These are phyloP conservation scores for Neoitamus cyanurus DNA, from an alignment of 2,888 invertebrate species.

Conservation along the genomic window DNA sequence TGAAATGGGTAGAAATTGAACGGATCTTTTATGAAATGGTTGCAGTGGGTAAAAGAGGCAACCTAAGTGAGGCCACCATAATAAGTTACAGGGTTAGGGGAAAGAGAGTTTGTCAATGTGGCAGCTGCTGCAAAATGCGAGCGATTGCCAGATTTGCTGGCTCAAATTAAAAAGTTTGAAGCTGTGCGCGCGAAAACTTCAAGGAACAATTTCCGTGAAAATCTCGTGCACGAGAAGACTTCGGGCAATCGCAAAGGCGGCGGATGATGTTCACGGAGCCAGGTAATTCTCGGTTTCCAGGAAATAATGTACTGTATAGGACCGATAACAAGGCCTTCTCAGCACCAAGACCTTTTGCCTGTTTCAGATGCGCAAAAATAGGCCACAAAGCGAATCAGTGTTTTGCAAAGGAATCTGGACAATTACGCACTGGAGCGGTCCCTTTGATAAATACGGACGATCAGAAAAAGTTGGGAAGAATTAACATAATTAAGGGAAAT, in stretches of 20 bases:
- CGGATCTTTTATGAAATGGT: background rate
- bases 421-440: too few relatives aligned
- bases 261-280: too few relatives aligned
- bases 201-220: background rate
- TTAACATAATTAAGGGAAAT: background rate
- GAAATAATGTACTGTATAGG: too few relatives aligned
- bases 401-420: background rate
- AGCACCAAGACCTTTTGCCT: too few relatives aligned
- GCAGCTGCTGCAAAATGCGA: background rate
- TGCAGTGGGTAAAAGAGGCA: background rate
- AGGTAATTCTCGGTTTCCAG: too few relatives aligned
- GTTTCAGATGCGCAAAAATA: background rate
- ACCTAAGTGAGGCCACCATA: background rate
- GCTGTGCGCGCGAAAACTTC: too few relatives aligned
- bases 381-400: background rate
- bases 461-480: background rate
- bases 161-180: background rate
- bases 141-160: background rate
- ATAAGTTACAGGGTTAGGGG: background rate
- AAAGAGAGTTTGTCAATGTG: background rate
- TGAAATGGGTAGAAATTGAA: background rate
- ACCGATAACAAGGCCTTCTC: too few relatives aligned
- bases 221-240: too few relatives aligned
- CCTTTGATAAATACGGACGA: background rate
- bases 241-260: too few relatives aligned